Conservation (phyloP, 2,888 invertebrate genomes). For the Pseudolycoriella hygida region DNA sequence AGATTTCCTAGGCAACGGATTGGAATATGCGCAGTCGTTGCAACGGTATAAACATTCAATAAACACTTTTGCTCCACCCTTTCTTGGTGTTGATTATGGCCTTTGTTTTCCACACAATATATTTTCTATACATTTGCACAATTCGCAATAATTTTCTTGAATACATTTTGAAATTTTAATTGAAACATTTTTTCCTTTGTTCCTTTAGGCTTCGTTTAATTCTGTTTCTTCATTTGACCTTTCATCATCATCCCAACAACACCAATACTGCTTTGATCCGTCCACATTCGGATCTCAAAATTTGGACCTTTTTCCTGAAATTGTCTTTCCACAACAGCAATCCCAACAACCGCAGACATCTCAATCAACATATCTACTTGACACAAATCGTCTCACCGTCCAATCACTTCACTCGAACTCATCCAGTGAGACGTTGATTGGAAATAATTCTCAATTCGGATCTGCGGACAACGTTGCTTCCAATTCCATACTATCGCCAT, state of each 20-base stretch:
- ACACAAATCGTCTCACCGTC: not conserved
- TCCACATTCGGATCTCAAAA: conserved; percentile 11
- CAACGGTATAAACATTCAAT: not conserved
- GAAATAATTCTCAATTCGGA: conserved; percentile 9
- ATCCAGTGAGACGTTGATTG: conserved; percentile 10
- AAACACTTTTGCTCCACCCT: not conserved
- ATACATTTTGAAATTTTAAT: not conserved
- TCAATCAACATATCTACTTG: conserved; percentile 1
- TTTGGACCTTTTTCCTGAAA: conserved; percentile 12
- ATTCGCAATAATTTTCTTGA: not conserved
- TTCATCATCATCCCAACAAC: conserved; percentile 22
- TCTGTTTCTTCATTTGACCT: conserved; percentile 29
- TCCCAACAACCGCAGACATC: conserved; percentile 14
- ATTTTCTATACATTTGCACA: not conserved
- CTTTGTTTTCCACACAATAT: too few relatives aligned
- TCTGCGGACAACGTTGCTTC: conserved; percentile 22
- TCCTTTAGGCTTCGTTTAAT: conserved; percentile 27
- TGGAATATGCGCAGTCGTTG: too few relatives aligned
- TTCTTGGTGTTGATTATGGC: not conserved
- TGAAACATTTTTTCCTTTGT: not conserved
- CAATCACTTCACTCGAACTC: conserved; percentile 16
- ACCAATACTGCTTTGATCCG: conserved; percentile 12
- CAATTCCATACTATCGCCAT: conserved; percentile 18
- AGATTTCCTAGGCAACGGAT: too few relatives aligned
- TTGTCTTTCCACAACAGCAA: conserved; percentile 9